Evolutionary conservation across 1,140 invertebrate species (phyloP).

Genomic region (Battus philenor): DNA sequence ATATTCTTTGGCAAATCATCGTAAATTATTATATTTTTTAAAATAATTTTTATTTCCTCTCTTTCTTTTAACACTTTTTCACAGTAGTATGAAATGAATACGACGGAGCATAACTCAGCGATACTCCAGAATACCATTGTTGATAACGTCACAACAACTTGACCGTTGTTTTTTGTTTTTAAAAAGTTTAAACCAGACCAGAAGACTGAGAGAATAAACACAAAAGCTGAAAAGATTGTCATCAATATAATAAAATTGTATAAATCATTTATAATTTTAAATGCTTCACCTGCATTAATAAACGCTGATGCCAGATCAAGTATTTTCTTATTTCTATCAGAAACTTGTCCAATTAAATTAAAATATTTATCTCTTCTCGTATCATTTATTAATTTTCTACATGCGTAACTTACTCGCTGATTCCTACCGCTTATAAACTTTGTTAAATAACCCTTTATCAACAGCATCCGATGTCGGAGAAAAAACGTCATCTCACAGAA

Average conservation of each 20-base stretch:
- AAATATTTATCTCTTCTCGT: slow-evolving; percentile 10
- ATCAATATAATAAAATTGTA: slow-evolving; percentile 39
- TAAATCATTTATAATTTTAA: slow-evolving; percentile 25
- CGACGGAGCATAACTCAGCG: slow-evolving; percentile 28
- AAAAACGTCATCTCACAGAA: slow-evolving; percentile 30
- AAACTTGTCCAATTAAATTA: slow-evolving; percentile 29
- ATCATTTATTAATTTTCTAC: slow-evolving; percentile 9
- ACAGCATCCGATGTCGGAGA: slow-evolving; percentile 20
- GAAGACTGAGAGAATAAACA: slow-evolving; percentile 33
- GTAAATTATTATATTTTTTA: slow-evolving; percentile 39
- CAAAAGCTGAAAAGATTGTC: slow-evolving; percentile 35
- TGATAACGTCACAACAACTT: slow-evolving; percentile 14
- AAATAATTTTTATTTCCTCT: slow-evolving; percentile 27
- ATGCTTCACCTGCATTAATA: slow-evolving; percentile 28
- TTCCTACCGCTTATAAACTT: slow-evolving; percentile 28
- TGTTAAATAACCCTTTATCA: slow-evolving; percentile 31
- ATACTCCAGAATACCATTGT: slow-evolving; percentile 29
- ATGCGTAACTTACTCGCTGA: slow-evolving; percentile 8
- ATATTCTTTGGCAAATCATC: slow-evolving; percentile 30
- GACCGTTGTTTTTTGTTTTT: slow-evolving; percentile 13
- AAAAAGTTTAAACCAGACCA: slow-evolving; percentile 34
- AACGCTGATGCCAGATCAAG: slow-evolving; percentile 30
- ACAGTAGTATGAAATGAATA: slow-evolving; percentile 34
- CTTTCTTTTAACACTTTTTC: slow-evolving; percentile 30
- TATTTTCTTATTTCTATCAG: slow-evolving; percentile 30